Conservation (phyloP, 1,140 invertebrate species). For the Laupala kohalensis region DNA sequence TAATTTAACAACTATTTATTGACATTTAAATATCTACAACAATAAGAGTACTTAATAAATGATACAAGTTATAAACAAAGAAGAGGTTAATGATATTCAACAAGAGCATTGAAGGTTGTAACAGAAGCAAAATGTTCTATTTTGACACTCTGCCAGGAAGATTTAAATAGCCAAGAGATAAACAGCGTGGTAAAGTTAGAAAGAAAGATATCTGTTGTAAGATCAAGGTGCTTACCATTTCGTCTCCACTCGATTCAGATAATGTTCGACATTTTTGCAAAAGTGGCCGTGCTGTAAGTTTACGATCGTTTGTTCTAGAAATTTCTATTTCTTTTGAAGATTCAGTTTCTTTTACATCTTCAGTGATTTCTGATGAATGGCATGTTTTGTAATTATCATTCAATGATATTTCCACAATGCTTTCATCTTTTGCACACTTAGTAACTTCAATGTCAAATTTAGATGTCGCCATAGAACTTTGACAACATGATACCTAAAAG, state of each 20-base stretch:
- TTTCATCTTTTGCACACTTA: conserved; percentile 1
- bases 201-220: background rate
- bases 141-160: background rate
- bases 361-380: too few species aligned
- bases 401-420: conserved; percentile 8
- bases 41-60: too few species aligned
- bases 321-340: background rate
- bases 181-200: background rate
- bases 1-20: too few species aligned
- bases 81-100: too few species aligned
- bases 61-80: too few species aligned
- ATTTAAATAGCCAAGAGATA: background rate
- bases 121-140: background rate
- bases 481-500: background rate
- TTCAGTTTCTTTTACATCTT: background rate
- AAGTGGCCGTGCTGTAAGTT: background rate
- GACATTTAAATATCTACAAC: too few species aligned
- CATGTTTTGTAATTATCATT: background rate
- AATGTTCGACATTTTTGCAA: background rate
- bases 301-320: background rate
- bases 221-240: conserved; percentile 5
- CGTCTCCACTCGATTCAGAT: conserved; percentile 11
- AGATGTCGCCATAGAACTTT: background rate
- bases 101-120: too few species aligned
- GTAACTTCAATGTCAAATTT: background rate